Evolutionary conservation across 2,888 invertebrate genomes (phyloP).

Genomic region (Anarsia innoxiella): DNA sequence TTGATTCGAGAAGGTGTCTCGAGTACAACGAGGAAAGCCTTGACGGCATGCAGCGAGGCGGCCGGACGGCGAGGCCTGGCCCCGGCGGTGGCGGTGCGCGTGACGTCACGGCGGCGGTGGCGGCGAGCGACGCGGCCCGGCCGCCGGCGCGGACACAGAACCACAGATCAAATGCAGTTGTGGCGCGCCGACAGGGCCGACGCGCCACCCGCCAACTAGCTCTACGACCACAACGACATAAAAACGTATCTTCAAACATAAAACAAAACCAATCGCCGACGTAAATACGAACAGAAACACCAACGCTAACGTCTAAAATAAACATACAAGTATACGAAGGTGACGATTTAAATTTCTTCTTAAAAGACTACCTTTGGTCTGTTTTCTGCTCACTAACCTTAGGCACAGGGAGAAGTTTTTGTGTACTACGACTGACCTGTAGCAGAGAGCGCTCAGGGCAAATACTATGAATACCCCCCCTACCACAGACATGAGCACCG

Average conservation of each 20-base stretch:
- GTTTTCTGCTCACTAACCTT: constrained; percentile 97
- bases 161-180: constrained; percentile 75
- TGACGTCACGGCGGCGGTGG: constrained; percentile 25
- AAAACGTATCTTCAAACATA: constrained; percentile 49
- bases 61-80: constrained; percentile 44
- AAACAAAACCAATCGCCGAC: constrained; percentile 66
- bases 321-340: constrained; percentile 75
- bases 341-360: constrained; percentile 75
- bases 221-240: constrained; percentile 71
- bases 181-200: constrained; percentile 53
- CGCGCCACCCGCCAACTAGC: constrained; percentile 68
- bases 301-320: constrained; percentile 74
- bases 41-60: constrained; percentile 69
- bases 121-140: constrained; percentile 35
- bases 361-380: constrained; percentile 80
- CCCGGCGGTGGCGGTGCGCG: constrained; percentile 23
- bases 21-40: constrained; percentile 71
- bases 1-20: constrained; percentile 67
- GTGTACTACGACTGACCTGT: constrained; percentile 99
- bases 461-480: constrained; percentile 99
- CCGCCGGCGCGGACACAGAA: constrained; percentile 66
- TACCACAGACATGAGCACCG: constrained; percentile 98
- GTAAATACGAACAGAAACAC: constrained; percentile 69
- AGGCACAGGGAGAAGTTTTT: constrained; percentile 98
- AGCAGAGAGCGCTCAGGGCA: constrained; percentile 99